A percentile compares a stretch with the other conserved stretches of the same genome.
Evolutionary conservation across 2,113 vertebrate genomes (phyloP).

Genomic region (Sardina pilchardus): DNA sequence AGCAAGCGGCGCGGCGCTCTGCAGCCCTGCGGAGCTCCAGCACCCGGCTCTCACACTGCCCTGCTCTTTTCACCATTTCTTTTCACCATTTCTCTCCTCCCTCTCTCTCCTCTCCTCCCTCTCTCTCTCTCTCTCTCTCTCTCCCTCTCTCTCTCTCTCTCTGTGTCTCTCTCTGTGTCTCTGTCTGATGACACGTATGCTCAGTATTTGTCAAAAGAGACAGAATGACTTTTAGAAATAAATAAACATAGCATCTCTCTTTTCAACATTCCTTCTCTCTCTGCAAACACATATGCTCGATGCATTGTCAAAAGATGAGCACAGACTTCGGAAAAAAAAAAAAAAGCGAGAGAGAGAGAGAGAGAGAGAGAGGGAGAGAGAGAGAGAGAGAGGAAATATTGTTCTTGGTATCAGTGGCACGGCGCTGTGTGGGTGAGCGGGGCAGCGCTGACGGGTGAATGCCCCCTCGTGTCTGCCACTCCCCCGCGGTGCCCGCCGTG

Average conservation of each 20-base stretch:
- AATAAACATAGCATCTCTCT: too few species aligned
- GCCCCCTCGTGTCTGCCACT: not conserved
- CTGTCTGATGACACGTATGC: constrained; percentile 10
- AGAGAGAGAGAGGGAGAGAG: not conserved
- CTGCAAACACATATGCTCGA: not conserved
- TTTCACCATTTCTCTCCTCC: not conserved
- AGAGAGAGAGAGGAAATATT: not conserved
- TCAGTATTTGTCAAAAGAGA: constrained; percentile 23
- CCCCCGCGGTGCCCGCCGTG: not conserved
- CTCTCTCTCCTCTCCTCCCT: not conserved
- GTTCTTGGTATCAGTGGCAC: constrained; percentile 6
- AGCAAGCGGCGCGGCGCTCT: not conserved
- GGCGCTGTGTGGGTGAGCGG: not conserved
- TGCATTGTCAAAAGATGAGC: not conserved
- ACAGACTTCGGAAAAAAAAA: not conserved
- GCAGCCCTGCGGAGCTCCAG: not conserved
- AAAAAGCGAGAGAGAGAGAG: not conserved
- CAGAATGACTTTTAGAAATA: not conserved
- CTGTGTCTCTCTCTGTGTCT: not conserved
- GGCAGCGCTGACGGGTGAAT: not conserved
- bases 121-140: too few species aligned
- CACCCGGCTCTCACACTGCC: constrained; percentile 13
- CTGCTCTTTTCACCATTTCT: constrained; percentile 2
- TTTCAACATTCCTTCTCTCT: too few species aligned
- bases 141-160: not conserved